Base-by-base conservation (phyloP, 2,888 invertebrate genomes). In the Perdita meconis region DNA sequence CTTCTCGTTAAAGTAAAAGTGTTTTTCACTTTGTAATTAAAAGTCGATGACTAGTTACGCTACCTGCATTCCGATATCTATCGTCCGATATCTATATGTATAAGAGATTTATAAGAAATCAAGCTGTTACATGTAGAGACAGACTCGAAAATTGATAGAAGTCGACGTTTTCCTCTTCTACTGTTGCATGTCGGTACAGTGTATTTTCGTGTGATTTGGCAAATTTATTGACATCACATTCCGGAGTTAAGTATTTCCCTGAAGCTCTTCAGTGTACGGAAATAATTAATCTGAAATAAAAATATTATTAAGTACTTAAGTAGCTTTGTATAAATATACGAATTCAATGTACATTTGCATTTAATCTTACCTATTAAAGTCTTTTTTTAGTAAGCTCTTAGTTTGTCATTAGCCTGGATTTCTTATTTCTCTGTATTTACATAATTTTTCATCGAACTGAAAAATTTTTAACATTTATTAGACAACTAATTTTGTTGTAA, bases 41-140 rank as follows among this genome's bases (percentile, higher is more conserved):
- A 47, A 75, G 55, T 61, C 51, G 47, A 61, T 86, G 86, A 88
- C 86, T 88, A 88, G 87, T 61, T 84, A 85, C 59, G 63, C 74
- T 85, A 83, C 71, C 83, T 85, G 82, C 73, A 78, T 77, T 84
- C 82, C 80, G 78, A 86, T 82, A 70, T 72, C 36, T 78, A 82
- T n/a, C n/a, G n/a, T n/a, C n/a, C n/a, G n/a, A n/a, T 67, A 64
- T 60, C 56, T 66, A 61, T 73, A 51, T n/a, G 30, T 30, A 30
- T 30, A 30, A 4, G 30, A 30, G 30, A 30, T 71, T 66, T 73
- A 71, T 86, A 57, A 78, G 72, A 69, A 81, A 77, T 61, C 55
- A 61, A 57, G 34, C 50, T 74, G 68, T 30, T 68, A 72, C 68
- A 56, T 64, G 61, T 70, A 72, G 59, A 65, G 65, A 76, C 51